A percentile compares a stretch with the other conserved stretches of the same genome.
Conservation (phyloP, 1,140 invertebrate species). For the Tetragnatha versicolor region DNA sequence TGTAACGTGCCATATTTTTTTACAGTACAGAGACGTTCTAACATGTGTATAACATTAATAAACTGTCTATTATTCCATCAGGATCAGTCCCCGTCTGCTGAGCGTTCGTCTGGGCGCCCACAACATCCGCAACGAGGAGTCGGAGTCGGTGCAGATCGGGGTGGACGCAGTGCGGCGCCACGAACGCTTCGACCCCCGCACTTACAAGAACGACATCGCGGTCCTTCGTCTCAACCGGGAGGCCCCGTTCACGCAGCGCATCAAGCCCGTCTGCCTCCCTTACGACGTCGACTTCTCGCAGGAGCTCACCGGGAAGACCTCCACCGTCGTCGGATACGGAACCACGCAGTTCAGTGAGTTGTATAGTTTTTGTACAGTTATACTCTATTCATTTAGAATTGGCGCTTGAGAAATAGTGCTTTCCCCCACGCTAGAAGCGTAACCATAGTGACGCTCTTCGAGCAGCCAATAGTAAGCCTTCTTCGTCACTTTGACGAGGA, state of each 20-base stretch:
- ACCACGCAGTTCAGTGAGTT: conserved; percentile 51
- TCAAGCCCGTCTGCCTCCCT: conserved; percentile 61
- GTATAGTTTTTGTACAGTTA: too few relatives aligned
- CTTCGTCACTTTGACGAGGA: too few relatives aligned
- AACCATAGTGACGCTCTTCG: too few relatives aligned
- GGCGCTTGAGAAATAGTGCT: too few relatives aligned
- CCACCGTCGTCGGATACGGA: conserved; percentile 71
- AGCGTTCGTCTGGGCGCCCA: conserved; percentile 61
- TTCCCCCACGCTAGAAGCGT: too few relatives aligned
- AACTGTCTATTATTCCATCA: neutral
- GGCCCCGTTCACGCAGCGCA: conserved; percentile 57
- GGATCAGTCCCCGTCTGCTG: conserved; percentile 34
- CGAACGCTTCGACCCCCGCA: conserved; percentile 59
- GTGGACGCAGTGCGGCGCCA: conserved; percentile 40
- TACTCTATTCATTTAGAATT: too few relatives aligned
- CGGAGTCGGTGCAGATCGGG: conserved; percentile 51
- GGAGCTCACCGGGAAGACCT: conserved; percentile 47
- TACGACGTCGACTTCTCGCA: conserved; percentile 45
- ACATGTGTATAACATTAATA: too few relatives aligned
- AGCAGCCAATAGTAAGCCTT: too few relatives aligned
- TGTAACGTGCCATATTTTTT: too few relatives aligned
- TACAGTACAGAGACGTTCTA: too few relatives aligned
- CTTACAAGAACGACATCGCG: conserved; percentile 62
- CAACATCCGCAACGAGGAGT: conserved; percentile 58
- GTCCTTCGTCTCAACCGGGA: conserved; percentile 58